Percentiles rank a stretch among this genome's conserved stretches.
phyloP scores from a whole-genome alignment of 2,888 invertebrate genomes.

The Plagodis dolabraria region DNA sequence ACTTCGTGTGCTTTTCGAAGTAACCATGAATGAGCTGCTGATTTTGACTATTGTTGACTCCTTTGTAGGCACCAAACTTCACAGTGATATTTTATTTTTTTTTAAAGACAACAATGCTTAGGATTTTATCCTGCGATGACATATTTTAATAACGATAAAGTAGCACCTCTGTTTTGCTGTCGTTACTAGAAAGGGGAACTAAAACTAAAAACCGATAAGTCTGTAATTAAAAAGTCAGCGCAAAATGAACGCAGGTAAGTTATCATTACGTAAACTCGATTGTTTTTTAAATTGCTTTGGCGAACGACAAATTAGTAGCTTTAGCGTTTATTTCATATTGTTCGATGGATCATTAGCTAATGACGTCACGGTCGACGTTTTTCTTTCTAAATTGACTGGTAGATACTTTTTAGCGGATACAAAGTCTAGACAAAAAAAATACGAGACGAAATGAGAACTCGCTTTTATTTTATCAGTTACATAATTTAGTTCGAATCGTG shows the following conservation, averaged over 20 bases:
- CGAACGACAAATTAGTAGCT: conserved; percentile 32
- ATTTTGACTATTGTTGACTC: too few relatives aligned
- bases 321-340: conserved; percentile 11
- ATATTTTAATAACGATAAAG: not conserved
- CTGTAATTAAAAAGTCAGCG: conserved; percentile 38
- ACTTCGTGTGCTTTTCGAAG: too few relatives aligned
- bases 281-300: conserved; percentile 35
- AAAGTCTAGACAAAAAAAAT: too few relatives aligned
- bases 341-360: conserved; percentile 1
- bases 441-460: too few relatives aligned
- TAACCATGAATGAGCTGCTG: too few relatives aligned
- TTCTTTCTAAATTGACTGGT: not conserved
- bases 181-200: conserved; percentile 25
- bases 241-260: conserved; percentile 24
- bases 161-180: conserved; percentile 12
- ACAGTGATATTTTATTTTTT: too few relatives aligned
- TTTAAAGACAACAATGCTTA: not conserved
- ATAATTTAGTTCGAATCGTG: too few relatives aligned
- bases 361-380: conserved; percentile 13
- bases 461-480: too few relatives aligned
- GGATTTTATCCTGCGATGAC: not conserved
- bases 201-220: conserved; percentile 27
- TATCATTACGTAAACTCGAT: conserved; percentile 30
- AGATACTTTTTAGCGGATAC: too few relatives aligned
- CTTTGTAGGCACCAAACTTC: too few relatives aligned